These are phyloP conservation scores for Nomada fucata DNA, from an alignment of 2,888 invertebrate genomes.

Conservation along the genomic window DNA sequence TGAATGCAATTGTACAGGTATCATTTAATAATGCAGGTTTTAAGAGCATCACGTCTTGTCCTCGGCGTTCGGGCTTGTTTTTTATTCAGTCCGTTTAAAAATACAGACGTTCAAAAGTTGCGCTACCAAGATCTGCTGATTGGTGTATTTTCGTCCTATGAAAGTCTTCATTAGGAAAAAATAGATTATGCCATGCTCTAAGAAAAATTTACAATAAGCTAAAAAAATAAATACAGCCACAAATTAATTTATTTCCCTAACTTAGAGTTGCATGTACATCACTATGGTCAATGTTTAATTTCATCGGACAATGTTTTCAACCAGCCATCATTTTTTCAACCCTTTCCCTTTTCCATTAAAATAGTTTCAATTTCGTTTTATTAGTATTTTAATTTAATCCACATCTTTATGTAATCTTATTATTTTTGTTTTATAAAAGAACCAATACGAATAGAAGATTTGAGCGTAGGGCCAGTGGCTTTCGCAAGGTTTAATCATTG, in stretches of 20 bases:
- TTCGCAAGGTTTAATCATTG: slow-evolving; percentile 3
- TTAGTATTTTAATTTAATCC: background rate
- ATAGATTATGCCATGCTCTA: too few species aligned
- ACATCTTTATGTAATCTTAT: background rate
- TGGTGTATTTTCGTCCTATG: slow-evolving; percentile 5
- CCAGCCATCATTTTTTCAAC: too few species aligned
- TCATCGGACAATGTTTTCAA: too few species aligned
- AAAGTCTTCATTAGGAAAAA: background rate
- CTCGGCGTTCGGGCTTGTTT: slow-evolving; percentile 66
- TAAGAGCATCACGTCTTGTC: slow-evolving; percentile 74
- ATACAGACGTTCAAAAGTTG: slow-evolving; percentile 71
- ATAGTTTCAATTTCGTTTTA: background rate
- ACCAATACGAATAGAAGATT: background rate
- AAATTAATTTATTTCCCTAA: too few species aligned
- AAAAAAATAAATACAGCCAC: too few species aligned
- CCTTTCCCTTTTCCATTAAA: background rate
- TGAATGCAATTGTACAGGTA: slow-evolving; percentile 39
- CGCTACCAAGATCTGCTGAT: slow-evolving; percentile 32
- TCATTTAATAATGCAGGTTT: slow-evolving; percentile 75
- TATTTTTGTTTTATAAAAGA: background rate
- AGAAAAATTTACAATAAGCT: too few species aligned
- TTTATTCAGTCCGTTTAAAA: slow-evolving; percentile 74
- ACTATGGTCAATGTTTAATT: too few species aligned
- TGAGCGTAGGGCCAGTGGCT: background rate
- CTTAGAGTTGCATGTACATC: too few species aligned